These are phyloP conservation scores for Artibeus jamaicensis DNA, from an alignment of 2,797 vertebrate species.

Conservation along the genomic window DNA sequence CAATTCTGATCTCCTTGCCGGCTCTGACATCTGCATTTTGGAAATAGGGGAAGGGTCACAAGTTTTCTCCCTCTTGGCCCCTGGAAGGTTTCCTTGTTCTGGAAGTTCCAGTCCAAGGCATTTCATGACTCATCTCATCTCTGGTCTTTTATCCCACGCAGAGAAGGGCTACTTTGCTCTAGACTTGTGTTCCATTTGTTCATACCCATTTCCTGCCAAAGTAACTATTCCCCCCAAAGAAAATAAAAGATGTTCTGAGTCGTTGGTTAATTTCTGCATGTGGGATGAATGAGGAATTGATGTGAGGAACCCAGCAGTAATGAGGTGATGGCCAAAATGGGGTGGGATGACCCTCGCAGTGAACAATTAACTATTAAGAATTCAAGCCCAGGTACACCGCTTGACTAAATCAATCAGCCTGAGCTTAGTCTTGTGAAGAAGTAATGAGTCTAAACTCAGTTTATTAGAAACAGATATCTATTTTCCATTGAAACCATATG, in stretches of 20 bases:
- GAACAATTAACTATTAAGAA: conserved; percentile 78
- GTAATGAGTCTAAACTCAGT: conserved; percentile 66
- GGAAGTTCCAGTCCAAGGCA: conserved; percentile 17
- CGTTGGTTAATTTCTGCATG: conserved; percentile 77
- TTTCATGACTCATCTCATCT: conserved; percentile 81
- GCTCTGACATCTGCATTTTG: background rate
- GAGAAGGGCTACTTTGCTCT: conserved; percentile 67
- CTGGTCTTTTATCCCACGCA: conserved; percentile 49
- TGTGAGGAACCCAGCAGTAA: conserved; percentile 60
- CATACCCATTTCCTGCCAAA: conserved; percentile 82
- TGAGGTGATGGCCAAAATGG: conserved; percentile 71
- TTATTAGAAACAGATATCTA: conserved; percentile 74
- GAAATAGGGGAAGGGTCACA: conserved; percentile 30
- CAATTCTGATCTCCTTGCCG: background rate
- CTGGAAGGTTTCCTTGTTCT: conserved; percentile 71
- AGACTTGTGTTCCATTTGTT: conserved; percentile 81
- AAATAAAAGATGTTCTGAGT: conserved; percentile 62
- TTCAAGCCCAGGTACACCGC: conserved; percentile 58
- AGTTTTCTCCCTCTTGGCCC: background rate
- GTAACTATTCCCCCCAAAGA: conserved; percentile 59
- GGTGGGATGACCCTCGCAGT: conserved; percentile 34
- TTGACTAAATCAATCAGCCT: conserved; percentile 78
- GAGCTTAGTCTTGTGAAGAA: conserved; percentile 76
- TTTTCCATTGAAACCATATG: conserved; percentile 72
- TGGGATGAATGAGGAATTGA: conserved; percentile 67